Percentiles rank a stretch among this genome's conserved stretches.
phyloP scores from a whole-genome alignment of 2,888 invertebrate genomes.

The Reticulitermes lucifugus region DNA sequence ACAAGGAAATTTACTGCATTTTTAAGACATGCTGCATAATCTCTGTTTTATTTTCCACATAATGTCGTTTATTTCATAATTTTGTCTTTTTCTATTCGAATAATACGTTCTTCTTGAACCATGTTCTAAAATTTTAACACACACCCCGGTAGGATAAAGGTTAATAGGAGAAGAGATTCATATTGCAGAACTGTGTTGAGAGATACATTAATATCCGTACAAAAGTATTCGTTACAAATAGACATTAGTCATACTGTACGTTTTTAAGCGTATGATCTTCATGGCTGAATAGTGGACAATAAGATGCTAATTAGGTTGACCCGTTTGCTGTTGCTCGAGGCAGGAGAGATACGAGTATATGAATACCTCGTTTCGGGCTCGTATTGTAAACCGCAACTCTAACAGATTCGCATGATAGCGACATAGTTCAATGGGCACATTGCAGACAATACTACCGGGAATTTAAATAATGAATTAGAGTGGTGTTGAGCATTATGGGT shows the following conservation, averaged over 20 bases:
- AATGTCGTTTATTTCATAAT: too few relatives aligned
- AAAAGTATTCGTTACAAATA: conserved; percentile 7
- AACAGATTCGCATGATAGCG: neutral
- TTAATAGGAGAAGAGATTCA: neutral
- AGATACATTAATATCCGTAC: neutral
- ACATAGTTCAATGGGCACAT: neutral
- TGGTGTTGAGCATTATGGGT: neutral
- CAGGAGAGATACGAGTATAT: neutral
- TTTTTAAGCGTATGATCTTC: neutral
- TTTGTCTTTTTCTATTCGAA: too few relatives aligned
- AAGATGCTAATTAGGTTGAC: conserved; percentile 8
- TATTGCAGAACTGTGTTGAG: neutral
- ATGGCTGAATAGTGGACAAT: neutral
- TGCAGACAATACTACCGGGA: neutral
- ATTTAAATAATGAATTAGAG: neutral
- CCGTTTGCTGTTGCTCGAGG: neutral
- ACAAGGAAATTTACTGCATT: too few relatives aligned
- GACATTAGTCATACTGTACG: conserved; percentile 1
- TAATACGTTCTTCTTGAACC: too few relatives aligned
- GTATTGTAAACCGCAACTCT: neutral
- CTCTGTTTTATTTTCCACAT: too few relatives aligned
- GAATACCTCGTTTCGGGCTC: neutral
- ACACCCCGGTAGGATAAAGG: too few relatives aligned
- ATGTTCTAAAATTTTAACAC: too few relatives aligned
- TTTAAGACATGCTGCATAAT: too few relatives aligned